Evolutionary conservation across 2,113 vertebrate species (phyloP).

Genomic region (Laticauda laticaudata): DNA sequence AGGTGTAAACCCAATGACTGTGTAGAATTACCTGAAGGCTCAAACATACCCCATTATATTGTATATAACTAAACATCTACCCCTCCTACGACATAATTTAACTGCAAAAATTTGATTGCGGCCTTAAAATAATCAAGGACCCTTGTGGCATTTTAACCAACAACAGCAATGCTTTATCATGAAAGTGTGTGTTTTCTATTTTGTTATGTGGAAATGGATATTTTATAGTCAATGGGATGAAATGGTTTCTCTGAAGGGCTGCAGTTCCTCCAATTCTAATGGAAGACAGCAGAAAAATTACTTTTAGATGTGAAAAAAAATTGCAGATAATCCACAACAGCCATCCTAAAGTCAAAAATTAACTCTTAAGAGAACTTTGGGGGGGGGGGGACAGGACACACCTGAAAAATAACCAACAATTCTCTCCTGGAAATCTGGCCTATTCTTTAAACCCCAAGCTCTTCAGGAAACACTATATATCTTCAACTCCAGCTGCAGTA

Average conservation of each 20-base stretch:
- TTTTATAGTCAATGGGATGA: background rate
- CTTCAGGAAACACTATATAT: background rate
- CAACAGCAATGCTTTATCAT: background rate
- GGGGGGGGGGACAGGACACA: accelerated
- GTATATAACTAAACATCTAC: background rate
- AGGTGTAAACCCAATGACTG: background rate
- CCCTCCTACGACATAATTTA: background rate
- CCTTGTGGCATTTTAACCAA: background rate
- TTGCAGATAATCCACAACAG: background rate
- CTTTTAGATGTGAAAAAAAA: background rate
- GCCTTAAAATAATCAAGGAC: background rate
- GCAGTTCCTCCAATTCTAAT: background rate
- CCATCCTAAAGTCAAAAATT: background rate
- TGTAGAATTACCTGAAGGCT: background rate
- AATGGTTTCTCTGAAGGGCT: background rate
- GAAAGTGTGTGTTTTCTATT: background rate
- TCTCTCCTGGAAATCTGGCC: background rate
- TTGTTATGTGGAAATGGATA: background rate
- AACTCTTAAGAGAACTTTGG: background rate
- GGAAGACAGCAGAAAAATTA: background rate
- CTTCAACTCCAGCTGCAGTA: background rate
- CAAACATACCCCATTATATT: background rate
- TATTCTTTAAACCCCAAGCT: background rate
- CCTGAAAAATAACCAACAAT: background rate
- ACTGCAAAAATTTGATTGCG: background rate